phyloP scores from a whole-genome alignment of 2,113 vertebrate species.

The Hypomesus transpacificus region DNA sequence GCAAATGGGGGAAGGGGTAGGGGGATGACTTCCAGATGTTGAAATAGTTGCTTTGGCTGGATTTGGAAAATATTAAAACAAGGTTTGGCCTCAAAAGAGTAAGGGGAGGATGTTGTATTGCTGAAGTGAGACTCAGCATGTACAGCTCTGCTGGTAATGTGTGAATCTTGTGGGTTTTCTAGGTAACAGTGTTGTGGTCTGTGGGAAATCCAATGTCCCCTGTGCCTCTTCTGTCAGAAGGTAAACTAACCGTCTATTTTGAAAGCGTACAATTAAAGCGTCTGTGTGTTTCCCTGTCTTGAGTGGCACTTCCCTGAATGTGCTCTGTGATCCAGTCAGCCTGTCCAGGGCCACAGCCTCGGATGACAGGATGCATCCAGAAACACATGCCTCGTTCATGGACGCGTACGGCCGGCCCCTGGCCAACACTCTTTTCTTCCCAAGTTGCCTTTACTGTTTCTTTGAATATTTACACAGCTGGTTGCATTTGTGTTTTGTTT shows the following conservation, averaged over 20 bases:
- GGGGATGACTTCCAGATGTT: constrained; percentile 74
- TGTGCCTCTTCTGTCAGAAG: constrained; percentile 35
- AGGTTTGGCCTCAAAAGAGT: constrained; percentile 25
- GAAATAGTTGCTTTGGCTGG: constrained; percentile 59
- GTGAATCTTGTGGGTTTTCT: constrained; percentile 8
- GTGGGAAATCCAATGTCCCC: background rate
- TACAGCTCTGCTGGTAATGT: constrained; percentile 15
- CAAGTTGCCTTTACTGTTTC: constrained; percentile 7
- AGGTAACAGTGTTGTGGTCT: background rate
- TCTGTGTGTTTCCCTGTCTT: constrained; percentile 32
- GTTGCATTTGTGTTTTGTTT: constrained; percentile 38
- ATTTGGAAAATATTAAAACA: constrained; percentile 58
- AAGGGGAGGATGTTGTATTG: constrained; percentile 30
- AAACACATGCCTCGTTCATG: background rate
- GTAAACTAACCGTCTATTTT: constrained; percentile 43
- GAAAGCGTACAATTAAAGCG: constrained; percentile 39
- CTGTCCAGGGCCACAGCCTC: constrained; percentile 24
- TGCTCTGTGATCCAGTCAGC: constrained; percentile 52
- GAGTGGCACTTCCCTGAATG: constrained; percentile 41
- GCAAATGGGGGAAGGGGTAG: constrained; percentile 51
- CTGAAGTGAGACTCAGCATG: constrained; percentile 43
- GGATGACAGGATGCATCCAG: constrained; percentile 34
- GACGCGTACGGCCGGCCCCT: constrained; percentile 15
- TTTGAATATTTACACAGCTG: constrained; percentile 61
- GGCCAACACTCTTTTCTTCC: background rate